phyloP scores from a whole-genome alignment of 2,888 invertebrate genomes.

The Drosophila seclusa region DNA sequence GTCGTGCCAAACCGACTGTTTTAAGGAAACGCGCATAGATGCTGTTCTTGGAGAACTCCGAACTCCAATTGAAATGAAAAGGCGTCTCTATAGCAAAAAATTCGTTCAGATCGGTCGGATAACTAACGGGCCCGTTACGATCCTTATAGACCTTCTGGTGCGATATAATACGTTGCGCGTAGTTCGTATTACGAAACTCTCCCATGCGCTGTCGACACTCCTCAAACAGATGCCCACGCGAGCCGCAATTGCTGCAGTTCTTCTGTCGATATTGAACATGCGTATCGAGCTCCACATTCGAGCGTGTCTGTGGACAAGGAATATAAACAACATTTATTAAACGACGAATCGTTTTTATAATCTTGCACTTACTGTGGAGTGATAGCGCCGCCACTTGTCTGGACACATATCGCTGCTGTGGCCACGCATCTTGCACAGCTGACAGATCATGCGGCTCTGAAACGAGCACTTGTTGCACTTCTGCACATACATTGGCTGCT shows the following conservation, averaged over 20 bases:
- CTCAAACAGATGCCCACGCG: conserved; percentile 86
- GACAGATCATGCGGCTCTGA: conserved; percentile 85
- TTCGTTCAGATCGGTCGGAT: conserved; percentile 37
- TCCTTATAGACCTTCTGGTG: conserved; percentile 83
- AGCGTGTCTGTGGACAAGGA: conserved; percentile 85
- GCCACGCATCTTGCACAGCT: conserved; percentile 88
- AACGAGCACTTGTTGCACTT: conserved; percentile 88
- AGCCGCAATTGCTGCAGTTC: conserved; percentile 87
- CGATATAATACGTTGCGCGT: conserved; percentile 74
- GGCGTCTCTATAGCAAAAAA: conserved; percentile 71
- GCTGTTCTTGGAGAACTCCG: conserved; percentile 52
- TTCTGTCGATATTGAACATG: conserved; percentile 80
- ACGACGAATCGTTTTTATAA: neutral
- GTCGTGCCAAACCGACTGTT: conserved; percentile 70
- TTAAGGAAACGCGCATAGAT: conserved; percentile 82
- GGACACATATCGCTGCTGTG: conserved; percentile 88
- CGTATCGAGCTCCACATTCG: conserved; percentile 82
- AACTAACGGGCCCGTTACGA: conserved; percentile 38
- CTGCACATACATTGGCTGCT: conserved; percentile 86
- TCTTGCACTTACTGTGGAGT: conserved; percentile 87
- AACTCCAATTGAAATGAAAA: conserved; percentile 70
- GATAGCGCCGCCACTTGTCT: conserved; percentile 91
- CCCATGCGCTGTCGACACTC: conserved; percentile 81
- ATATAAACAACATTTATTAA: neutral
- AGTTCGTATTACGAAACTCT: conserved; percentile 72